Evolutionary conservation across 2,888 invertebrate genomes (phyloP), one percentile per base, ranked within the genome.

Genomic region (Amblyteles armatorius): DNA sequence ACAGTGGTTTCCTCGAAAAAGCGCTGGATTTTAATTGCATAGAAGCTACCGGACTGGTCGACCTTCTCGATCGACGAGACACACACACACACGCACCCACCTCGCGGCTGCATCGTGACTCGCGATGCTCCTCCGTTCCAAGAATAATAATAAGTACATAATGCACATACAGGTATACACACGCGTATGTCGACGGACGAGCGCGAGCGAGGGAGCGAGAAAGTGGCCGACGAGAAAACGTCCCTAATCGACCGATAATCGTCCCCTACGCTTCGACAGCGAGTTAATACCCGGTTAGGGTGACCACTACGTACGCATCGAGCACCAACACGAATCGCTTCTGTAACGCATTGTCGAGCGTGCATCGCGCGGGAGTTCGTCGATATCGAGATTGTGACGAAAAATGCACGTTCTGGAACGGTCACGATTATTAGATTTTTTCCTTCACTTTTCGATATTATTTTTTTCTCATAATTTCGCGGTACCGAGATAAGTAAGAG

Each of bases 191-290:
- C 71, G 79, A 40, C 36, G 69, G 33, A 9, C 36, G 52, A 63
- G 33, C 13, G 63, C 11, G 22, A 63, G 57, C 57, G 26, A 57
- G 57, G 9, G 26, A 22, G 60, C 33, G 26, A 22, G 60, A 63
- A 60, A 60, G 26, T n/a, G 60, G 16, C 13, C 68, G 55, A 80
- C 80, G 68, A 80, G 80, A 80, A 80, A 80, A 80, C 73, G 80
- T 72, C 71, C 74, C 74, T 80, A 80, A 80, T 80, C 73, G 80
- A 74, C 50, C 80, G 73, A 80, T 80, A 80, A 80, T 80, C 80
- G 74, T 79, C 57, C 69, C 48, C 55, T 69, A 55, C 29, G 69
- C 65, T 48, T 67, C 71, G 50, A 52, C 63, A 63, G 40, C 69
- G 69, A 76, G 44, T 82, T 72, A 77, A 82, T 82, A 63, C 77